Percentiles rank a stretch among this genome's conserved stretches.
These are phyloP conservation scores for cattle (Bos taurus) DNA, from an alignment of 2,113 vertebrate species.

Conservation along the genomic window DNA sequence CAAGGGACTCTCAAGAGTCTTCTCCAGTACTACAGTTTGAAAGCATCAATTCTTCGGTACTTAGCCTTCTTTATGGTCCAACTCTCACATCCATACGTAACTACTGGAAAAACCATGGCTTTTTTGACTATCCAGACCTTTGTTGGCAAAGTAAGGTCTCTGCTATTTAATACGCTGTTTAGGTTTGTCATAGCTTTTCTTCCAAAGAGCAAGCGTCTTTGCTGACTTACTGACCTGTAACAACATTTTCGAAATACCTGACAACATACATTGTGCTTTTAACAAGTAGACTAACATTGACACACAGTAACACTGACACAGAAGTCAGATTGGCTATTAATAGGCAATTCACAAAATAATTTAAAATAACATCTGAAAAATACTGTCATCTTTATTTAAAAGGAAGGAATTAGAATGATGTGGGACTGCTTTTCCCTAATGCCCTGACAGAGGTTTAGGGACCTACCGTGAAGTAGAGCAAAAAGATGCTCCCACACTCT, in stretches of 20 bases:
- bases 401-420: neutral
- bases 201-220: neutral
- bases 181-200: neutral
- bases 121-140: neutral
- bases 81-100: neutral
- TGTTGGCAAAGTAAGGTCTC: neutral
- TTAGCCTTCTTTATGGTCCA: neutral
- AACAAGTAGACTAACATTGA: rapidly evolving
- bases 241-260: neutral
- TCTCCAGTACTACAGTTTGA: neutral
- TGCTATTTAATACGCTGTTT: neutral
- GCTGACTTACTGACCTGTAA: neutral
- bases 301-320: rapidly evolving
- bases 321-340: neutral
- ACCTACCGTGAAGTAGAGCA: rapidly evolving
- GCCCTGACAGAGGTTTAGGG: no score
- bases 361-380: neutral
- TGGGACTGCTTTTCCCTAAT: no score
- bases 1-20: neutral
- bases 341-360: neutral
- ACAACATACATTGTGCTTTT: rapidly evolving
- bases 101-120: neutral
- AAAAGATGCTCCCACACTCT: neutral
- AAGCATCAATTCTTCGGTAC: neutral
- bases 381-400: neutral